Base-by-base conservation (phyloP, 2,888 invertebrate genomes). In the Coleophora deauratella region DNA sequence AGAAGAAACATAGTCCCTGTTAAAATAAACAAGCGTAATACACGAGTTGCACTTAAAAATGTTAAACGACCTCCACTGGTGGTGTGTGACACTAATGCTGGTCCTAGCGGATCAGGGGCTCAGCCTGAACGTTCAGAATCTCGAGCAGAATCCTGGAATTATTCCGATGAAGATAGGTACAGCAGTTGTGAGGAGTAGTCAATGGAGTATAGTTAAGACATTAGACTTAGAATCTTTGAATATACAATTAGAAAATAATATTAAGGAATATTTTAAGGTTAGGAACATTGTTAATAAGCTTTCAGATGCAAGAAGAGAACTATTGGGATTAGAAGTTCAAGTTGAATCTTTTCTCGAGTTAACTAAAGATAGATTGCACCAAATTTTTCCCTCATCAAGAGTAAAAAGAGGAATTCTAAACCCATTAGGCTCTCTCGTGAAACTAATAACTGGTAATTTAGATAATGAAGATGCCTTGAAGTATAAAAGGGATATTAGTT, bases 131-230 rank as follows among this genome's bases (percentile, higher is more conserved):
- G 21, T 45, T 14, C 41, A 39, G 39, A 42, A 42, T 34, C 39
- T 45, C 9, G 27, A 42, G 27, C 38, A 37, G 40, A 45, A 39
- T 11, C 39, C 38, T 11, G 44, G 44, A 28, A 40, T 44, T 37
- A 38, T 39, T 32, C 39, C 43, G 28, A 27, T 43, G 32, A 43
- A 27, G 37, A 39, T 39, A 11, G 43, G 41, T 13, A 36, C 38
- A 45, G 49, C 49, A 38, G 42, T 32, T 43, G 45, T 34, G 41
- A 44, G 28, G 44, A n/a, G n/a, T 44, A 45, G 40, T 11, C 35
- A 31, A 12, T 49, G 49, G 46, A 46, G 40, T 27, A 38, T 49
- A n/a, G n/a, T n/a, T n/a, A n/a, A n/a, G n/a, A n/a, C n/a, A n/a
- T n/a, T n/a, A n/a, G n/a, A n/a, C n/a, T n/a, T n/a, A n/a, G n/a